Evolutionary conservation across 2,797 vertebrate species (phyloP), one percentile per base, ranked within the genome.

Genomic region (Nannoperca obscura): DNA sequence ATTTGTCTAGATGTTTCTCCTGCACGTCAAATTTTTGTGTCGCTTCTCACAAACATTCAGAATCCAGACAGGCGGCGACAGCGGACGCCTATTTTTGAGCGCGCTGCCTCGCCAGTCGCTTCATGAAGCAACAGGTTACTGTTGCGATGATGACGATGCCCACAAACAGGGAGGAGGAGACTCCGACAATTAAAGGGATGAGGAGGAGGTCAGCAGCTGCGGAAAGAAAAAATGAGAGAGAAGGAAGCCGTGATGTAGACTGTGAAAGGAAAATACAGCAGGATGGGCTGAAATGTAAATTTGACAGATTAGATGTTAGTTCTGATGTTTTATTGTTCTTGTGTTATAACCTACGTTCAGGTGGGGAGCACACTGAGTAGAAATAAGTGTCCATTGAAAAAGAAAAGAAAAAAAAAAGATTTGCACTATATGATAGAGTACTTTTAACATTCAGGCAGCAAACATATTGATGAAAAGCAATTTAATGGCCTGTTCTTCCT

Each of bases 121-220:
- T 97, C 96, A 98, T 96, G 89, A 97, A 98, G 93, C 97, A 98
- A 78, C 97, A 98, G 59, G 97, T 97, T 46, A 98, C 96, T 0
- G 96, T 80, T 1, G 95, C 91, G 0, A 98, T 95, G 84, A 98
- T 92, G 42, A 95, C 73, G 67, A 96, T 90, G 0, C 96, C 96
- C 2, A 96, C 95, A 38, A 97, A 95, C n/a, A 98, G 89, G 54
- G 97, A 96, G 0, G 95, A 95, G 36, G 95, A 96, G n/a, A 96
- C 85, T 0, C 97, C 97, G 9, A 95, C 86, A 12, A 96, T 90
- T 80, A 98, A 70, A 1, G 97, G 97, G 72, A 98, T 91, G 50
- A 98, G 90, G 19, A 98, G 94, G 27, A 97, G 95, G 82, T 98
- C 97, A 19, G 92, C 87, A 63, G 91, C 97, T 98, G 91, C 46